Base-by-base conservation (phyloP, 1,140 invertebrate species). In the Drosophila bifasciata region DNA sequence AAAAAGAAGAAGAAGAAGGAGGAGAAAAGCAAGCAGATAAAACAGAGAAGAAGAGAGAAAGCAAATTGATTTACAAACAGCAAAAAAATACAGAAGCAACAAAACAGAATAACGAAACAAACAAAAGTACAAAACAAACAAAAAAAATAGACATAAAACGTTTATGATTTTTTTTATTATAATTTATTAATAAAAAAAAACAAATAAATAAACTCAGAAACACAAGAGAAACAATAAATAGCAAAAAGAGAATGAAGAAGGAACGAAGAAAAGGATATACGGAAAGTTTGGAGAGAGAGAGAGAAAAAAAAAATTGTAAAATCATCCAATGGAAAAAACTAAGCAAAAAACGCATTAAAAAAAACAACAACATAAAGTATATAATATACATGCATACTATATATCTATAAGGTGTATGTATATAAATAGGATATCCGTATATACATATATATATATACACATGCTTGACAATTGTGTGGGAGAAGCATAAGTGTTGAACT, bases 81-180 rank as follows among this genome's bases (percentile, higher is more conserved):
- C 40, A 9, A 60, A 51, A 67, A n/a, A 68, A 68, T 50, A 70
- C 75, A 57, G 67, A 70, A 58, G 67, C 67, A 69, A 67, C 66
- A 68, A 78, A 57, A 73, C 67, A 78, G 60, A 79, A 63, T 62
- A 79, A 56, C 46, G 51, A 56, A 73, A 72, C 61, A 76, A 76
- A 76, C 77, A 77, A 84, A 76, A 78, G 71, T 71, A 77, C 69
- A 69, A 64, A 79, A 80, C 17, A 32, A 58, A 36, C 32, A 43
- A 66, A 72, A 39, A 76, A 86, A 79, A 85, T 74, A 86, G 77
- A 86, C 72, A 86, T 80, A 85, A 56, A 85, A 73, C 19, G 23
- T 77, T 70, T 70, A 72, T 85, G 63, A 45, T 53, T 67, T 72
- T 74, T 75, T 59, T 83, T 79, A 45, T 64, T 63, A 76, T 79